Base-by-base conservation (phyloP, 2,888 invertebrate genomes). In the Oscheius sp. region DNA sequence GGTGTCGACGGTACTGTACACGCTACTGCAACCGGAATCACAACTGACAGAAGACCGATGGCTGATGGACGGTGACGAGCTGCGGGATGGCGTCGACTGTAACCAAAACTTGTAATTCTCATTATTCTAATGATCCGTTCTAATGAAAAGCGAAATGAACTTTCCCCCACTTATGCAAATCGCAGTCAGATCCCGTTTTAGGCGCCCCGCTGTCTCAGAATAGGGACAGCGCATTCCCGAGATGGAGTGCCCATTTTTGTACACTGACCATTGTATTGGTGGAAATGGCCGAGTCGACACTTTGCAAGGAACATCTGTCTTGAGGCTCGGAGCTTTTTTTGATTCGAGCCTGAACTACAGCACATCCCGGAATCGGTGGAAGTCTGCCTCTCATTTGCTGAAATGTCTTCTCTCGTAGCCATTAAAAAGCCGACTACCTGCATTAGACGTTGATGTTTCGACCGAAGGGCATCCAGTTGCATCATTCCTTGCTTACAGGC, bases 401-500 rank as follows among this genome's bases (percentile, higher is more conserved):
- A 41, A 78, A 73, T 13, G 45, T n/a, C 35, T 45, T 18, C 23
- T 43, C n/a, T n/a, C 29, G 41, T 29, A 21, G 35, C 5, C 41
- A 23, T 29, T 25, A 35, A n/a, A 35, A 72, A n/a, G 23, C 18
- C 3, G 64, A 43, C 16, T 35, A 76, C 80, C 73, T 78, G 74
- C 69, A 81, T 81, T 52, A 81, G 52, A 6, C 74, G 46, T 2
- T 75, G 70, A 49, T 81, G 81, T 56, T 81, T 81, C 9, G 73
- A 63, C 25, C 81, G n/a, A 16, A 81, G 59, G 12, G 66, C 75
- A 52, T 79, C 76, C 56, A 81, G 68, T 63, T 81, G 77, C 16
- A 79, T 73, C 81, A 81, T 79, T 59, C 81, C 81, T 58, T 76
- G 76, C 21, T 77, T 68, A 72, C 81, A 81, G 43, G 81, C 81